Percentiles rank a stretch among this genome's conserved stretches.
Evolutionary conservation across 2,888 invertebrate species (phyloP).

Genomic region (Gryllus longicercus): DNA sequence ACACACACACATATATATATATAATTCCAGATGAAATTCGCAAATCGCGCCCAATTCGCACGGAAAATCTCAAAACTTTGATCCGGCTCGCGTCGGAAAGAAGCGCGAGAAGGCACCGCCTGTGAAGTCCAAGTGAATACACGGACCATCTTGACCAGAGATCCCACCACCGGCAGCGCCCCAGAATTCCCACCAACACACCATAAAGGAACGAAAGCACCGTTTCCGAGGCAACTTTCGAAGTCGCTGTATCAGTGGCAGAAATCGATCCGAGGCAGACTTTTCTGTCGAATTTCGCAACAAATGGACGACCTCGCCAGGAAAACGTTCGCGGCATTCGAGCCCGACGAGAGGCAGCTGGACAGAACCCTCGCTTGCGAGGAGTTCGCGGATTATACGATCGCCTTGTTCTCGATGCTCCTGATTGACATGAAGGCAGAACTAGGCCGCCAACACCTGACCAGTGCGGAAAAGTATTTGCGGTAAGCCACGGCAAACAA

Average conservation of each 20-base stretch:
- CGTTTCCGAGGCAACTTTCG: constrained; percentile 40
- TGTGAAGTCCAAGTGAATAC: too few species aligned
- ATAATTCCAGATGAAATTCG: not conserved
- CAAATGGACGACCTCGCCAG: constrained; percentile 35
- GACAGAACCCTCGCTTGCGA: constrained; percentile 38
- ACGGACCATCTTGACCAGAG: constrained; percentile 1
- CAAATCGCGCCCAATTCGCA: constrained; percentile 31
- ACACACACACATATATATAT: too few species aligned
- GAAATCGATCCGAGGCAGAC: too few species aligned
- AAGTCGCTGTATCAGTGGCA: constrained; percentile 33
- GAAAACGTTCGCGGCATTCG: constrained; percentile 39
- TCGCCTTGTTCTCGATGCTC: too few species aligned
- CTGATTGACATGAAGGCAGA: too few species aligned
- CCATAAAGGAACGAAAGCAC: constrained; percentile 34
- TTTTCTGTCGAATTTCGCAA: constrained; percentile 33
- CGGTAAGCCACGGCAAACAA: too few species aligned
- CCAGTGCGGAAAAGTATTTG: too few species aligned
- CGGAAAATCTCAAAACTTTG: constrained; percentile 37
- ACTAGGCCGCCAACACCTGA: too few species aligned
- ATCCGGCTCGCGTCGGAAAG: constrained; percentile 35
- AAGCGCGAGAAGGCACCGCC: not conserved
- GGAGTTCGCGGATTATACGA: constrained; percentile 31
- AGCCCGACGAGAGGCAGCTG: constrained; percentile 39
- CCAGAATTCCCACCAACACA: constrained; percentile 12
- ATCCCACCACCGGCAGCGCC: not conserved